Conservation (phyloP, 53 echinoderm and acorn worm genomes). For the Henricia sp. region DNA sequence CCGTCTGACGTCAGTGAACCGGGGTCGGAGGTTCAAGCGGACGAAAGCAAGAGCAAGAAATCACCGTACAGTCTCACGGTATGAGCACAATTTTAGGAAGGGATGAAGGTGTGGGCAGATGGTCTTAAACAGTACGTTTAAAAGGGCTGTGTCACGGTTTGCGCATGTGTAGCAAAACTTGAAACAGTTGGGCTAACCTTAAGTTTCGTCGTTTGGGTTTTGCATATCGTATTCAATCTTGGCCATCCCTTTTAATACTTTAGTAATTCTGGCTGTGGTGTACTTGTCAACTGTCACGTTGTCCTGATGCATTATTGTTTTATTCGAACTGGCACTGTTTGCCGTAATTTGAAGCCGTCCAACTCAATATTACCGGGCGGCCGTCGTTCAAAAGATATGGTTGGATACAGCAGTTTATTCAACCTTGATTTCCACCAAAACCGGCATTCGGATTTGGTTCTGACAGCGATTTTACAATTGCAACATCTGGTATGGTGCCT, state of each 20-base stretch:
- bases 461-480: no score
- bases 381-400: background rate
- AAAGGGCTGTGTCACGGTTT: background rate
- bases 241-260: no score
- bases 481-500: no score
- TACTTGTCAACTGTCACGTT: no score
- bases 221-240: background rate
- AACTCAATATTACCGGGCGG: background rate
- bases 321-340: no score
- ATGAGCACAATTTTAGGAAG: constrained; percentile 20
- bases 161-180: no score
- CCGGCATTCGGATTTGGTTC: no score
- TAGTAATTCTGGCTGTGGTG: no score
- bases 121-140: background rate
- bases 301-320: no score
- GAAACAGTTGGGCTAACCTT: no score
- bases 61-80: constrained; percentile 95
- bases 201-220: background rate
- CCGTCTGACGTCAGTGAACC: constrained; percentile 83
- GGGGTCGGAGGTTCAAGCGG: constrained; percentile 50
- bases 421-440: no score
- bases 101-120: background rate
- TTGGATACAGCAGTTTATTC: no score
- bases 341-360: background rate
- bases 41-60: constrained; percentile 73